Conservation (phyloP, 37 sponge, comb jelly and placozoan genomes). For the Tethya wilhelma region DNA sequence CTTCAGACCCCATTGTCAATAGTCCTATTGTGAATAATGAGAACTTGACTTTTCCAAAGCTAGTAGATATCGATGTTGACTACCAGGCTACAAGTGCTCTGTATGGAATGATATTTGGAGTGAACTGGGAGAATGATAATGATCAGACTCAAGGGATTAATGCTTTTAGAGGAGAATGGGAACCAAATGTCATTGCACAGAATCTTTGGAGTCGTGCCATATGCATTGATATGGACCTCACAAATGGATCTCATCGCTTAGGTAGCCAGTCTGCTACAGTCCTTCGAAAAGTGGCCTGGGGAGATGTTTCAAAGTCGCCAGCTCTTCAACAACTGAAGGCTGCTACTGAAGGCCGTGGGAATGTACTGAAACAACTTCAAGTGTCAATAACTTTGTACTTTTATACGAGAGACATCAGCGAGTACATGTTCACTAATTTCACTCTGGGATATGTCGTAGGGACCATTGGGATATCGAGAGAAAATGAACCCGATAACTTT, state of each 20-base stretch:
- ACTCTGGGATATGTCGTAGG: slow-evolving; percentile 33
- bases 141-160: background rate
- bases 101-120: slow-evolving; percentile 48
- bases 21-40: slow-evolving; percentile 14
- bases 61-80: slow-evolving; percentile 48
- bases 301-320: background rate
- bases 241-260: too few species aligned
- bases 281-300: slow-evolving; percentile 20
- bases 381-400: slow-evolving; percentile 26
- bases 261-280: slow-evolving; percentile 21
- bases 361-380: too few species aligned
- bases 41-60: slow-evolving; percentile 35
- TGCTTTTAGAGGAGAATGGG: slow-evolving; percentile 37
- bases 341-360: background rate
- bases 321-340: slow-evolving; percentile 2
- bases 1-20: slow-evolving; percentile 12
- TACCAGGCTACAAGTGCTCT: slow-evolving; percentile 2
- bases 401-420: slow-evolving; percentile 3
- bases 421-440: background rate
- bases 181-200: slow-evolving; percentile 31
- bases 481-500: slow-evolving; percentile 28
- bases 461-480: slow-evolving; percentile 37
- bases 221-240: slow-evolving; percentile 1
- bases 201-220: slow-evolving; percentile 8
- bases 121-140: background rate